Evolutionary conservation across 2,888 invertebrate species (phyloP).

Genomic region (Ophion ventricosus): DNA sequence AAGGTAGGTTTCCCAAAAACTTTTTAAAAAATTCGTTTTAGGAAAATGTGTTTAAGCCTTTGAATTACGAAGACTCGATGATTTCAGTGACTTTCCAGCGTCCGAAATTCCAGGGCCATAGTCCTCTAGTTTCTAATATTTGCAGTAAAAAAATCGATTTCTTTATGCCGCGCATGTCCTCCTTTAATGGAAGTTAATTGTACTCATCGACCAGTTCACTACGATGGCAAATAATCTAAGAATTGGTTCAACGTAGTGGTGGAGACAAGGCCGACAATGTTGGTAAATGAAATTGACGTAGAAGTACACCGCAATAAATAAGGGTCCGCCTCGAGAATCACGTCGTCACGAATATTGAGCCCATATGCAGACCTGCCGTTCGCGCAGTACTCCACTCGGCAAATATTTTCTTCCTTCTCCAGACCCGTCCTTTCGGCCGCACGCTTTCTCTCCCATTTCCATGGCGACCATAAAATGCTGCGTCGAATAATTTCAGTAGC

Average conservation of each 20-base stretch:
- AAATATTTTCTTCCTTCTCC: conserved; percentile 27
- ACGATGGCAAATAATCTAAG: conserved; percentile 1
- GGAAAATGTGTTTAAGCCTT: no score
- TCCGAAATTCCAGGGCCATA: no score
- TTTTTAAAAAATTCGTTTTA: no score
- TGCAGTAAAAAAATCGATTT: no score
- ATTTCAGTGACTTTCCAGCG: background rate
- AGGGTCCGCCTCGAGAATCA: conserved; percentile 35
- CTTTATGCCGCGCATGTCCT: no score
- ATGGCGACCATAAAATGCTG: conserved; percentile 18
- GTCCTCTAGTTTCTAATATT: no score
- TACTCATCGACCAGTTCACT: background rate
- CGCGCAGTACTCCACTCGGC: background rate
- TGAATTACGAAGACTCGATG: no score
- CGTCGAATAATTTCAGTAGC: conserved; percentile 20
- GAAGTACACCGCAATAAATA: conserved; percentile 47
- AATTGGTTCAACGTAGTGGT: conserved; percentile 13
- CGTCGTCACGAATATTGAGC: conserved; percentile 11
- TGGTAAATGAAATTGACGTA: conserved; percentile 21
- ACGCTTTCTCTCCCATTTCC: background rate
- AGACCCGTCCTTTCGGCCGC: background rate
- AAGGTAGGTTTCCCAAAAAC: no score
- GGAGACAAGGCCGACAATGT: conserved; percentile 13
- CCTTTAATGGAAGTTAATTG: conserved; percentile 26
- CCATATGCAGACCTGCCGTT: conserved; percentile 11